Conservation (phyloP, 1,140 invertebrate species). For the Temnothorax curvispinosus region DNA sequence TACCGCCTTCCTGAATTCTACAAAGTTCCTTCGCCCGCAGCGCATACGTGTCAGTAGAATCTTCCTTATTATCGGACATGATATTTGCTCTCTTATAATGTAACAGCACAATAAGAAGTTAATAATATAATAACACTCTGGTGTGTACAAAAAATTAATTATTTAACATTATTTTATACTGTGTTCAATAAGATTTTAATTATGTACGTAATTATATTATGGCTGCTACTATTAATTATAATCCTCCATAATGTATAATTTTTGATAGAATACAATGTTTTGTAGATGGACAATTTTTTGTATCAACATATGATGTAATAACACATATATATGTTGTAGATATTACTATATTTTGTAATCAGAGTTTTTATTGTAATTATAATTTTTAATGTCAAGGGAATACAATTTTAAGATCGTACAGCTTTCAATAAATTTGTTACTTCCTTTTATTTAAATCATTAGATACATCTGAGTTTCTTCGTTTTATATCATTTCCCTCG, state of each 20-base stretch:
- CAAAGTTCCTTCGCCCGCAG: conserved; percentile 12
- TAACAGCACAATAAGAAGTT: neutral
- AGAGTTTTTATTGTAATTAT: neutral
- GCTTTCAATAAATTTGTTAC: neutral
- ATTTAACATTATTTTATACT: neutral
- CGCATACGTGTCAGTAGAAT: neutral
- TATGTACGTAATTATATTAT: neutral
- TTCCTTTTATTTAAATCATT: neutral
- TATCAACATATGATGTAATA: neutral
- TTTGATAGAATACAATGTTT: neutral
- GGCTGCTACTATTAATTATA: neutral
- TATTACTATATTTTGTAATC: neutral
- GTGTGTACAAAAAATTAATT: neutral
- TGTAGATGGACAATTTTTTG: neutral
- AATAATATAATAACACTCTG: neutral
- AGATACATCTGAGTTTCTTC: neutral
- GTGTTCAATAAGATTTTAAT: neutral
- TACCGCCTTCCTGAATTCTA: conserved; percentile 51
- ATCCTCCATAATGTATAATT: neutral
- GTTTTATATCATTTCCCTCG: neutral
- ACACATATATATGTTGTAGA: neutral
- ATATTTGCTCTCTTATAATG: conserved; percentile 37
- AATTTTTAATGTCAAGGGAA: neutral
- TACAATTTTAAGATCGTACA: neutral
- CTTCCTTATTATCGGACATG: conserved; percentile 11